Evolutionary conservation across 64 coral and sea anemone species (phyloP), one percentile per base, ranked within the genome.

Genomic region (Acropora yongei): DNA sequence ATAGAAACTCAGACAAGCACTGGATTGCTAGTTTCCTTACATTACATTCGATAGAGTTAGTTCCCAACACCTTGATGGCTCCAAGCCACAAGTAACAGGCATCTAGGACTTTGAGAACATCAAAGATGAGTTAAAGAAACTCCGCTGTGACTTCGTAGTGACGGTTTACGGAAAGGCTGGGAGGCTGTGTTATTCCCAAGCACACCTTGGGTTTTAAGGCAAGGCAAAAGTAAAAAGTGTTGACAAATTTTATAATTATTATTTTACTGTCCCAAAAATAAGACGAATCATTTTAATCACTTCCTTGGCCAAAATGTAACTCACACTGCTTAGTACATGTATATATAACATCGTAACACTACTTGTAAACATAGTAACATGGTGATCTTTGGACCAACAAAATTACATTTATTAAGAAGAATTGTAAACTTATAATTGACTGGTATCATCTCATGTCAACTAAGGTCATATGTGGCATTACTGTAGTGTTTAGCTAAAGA

Each of bases 21-120:
- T 95, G 93, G 88, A 87, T 86, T 57, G 82, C 72, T 3, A 73
- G 78, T 20, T 78, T 76, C 57, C 66, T 76, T 18, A 91, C 89
- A 50, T 91, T 84, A 30, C 30, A 30, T 30, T 30, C 75, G 80
- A 91, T 57, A 91, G 89, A 49, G 89, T 91, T 63, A 47, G 78
- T 72, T 84, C 80, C 47, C 63, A 57, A 44, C 19, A 76, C 79
- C 80, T 91, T 76, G 72, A 91, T 91, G 89, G 74, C 66, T 75
- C 78, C 68, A 83, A 74, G 53, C 68, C 89, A 20, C 68, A 83
- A 49, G 80, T 91, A 58, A 39, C 57, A 30, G 49, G 84, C 44
- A 4, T 84, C 44, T 74, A 91, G 78, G 47, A 76, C 44, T 91
- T 91, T 76, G 79, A 91, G 19, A 83, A 91, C 69, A 91, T 76